These are phyloP conservation scores for Rotaria magnacalcarata DNA, from an alignment of 2,888 invertebrate genomes.

Conservation along the genomic window DNA sequence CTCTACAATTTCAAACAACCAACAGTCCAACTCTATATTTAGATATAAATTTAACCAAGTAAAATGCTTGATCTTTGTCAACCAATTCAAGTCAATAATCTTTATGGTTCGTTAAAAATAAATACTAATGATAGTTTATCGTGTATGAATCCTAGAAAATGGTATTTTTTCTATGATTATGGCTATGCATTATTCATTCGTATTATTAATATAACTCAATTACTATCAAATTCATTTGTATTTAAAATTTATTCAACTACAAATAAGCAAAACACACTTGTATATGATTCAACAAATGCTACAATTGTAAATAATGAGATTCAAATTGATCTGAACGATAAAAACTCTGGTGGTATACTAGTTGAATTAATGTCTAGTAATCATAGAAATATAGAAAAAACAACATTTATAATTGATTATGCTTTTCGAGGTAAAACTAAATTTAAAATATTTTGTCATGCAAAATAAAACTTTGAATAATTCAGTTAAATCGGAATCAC, in stretches of 20 bases:
- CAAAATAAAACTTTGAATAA: not conserved
- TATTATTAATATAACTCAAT: conserved; percentile 9
- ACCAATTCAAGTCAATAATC: conserved; percentile 7
- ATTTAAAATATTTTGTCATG: too few species aligned
- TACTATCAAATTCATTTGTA: not conserved
- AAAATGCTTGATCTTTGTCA: not conserved
- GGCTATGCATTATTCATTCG: not conserved
- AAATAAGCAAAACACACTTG: not conserved
- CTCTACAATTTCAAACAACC: not conserved
- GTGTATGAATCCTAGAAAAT: not conserved
- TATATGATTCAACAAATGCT: conserved; percentile 3
- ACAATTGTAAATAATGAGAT: not conserved
- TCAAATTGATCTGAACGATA: not conserved
- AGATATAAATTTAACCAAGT: not conserved
- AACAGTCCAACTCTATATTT: not conserved
- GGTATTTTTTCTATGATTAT: conserved; percentile 24
- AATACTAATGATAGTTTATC: not conserved
- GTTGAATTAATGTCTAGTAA: not conserved
- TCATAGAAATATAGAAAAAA: not conserved
- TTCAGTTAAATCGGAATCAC: not conserved
- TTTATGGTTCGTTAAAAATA: conserved; percentile 3
- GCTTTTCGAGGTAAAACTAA: not conserved
- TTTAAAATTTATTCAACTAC: not conserved
- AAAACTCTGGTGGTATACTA: not conserved
- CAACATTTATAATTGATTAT: conserved; percentile 25